Base-by-base conservation (phyloP, 2,797 vertebrate species). In the Acrocephalus scirpaceus region DNA sequence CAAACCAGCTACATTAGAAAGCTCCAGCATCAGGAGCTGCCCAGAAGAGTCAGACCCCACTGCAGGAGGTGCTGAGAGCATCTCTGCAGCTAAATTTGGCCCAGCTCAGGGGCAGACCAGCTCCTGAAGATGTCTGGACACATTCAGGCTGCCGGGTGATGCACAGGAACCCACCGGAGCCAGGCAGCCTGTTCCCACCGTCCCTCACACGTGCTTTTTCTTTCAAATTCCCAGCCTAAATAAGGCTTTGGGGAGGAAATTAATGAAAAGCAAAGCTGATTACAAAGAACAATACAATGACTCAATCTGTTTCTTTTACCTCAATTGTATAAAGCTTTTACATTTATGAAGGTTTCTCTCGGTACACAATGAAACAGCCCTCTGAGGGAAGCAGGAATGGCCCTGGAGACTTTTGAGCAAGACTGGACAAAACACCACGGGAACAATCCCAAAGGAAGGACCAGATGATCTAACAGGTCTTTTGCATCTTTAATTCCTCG, bases 281-380 rank as follows among this genome's bases (percentile, higher is more conserved):
- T 96, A 96, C 95, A 96, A 96, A 97, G 96, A 97, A 97, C 96
- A 97, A 97, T 97, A 89, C 90, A 93, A 90, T 95, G 95, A 97
- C 84, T 93, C 93, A 96, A 90, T 95, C 96, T 94, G 88, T 88
- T 96, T 95, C 96, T 97, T 95, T 36, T 91, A 92, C 95, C 77
- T 96, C 96, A 83, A 94, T 97, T 96, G 95, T 96, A 78, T 47
- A 83, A 89, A 91, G 90, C 88, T 93, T 91, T 93, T 93, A 91
- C 89, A 91, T 85, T 94, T 93, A 93, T 74, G 82, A 90, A 94
- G 92, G 94, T 84, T 94, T 93, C 72, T 95, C 88, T 94, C 73
- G 16, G 67, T 18, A 72, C 91, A 97, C 95, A 97, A 96, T 95
- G 93, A 84, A 95, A 92, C 10, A 11, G n/a, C 65, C 56, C 88